A percentile compares a stretch with the other conserved stretches of the same genome.
Evolutionary conservation across 2,888 invertebrate genomes (phyloP).

Genomic region (Melolontha melolontha): DNA sequence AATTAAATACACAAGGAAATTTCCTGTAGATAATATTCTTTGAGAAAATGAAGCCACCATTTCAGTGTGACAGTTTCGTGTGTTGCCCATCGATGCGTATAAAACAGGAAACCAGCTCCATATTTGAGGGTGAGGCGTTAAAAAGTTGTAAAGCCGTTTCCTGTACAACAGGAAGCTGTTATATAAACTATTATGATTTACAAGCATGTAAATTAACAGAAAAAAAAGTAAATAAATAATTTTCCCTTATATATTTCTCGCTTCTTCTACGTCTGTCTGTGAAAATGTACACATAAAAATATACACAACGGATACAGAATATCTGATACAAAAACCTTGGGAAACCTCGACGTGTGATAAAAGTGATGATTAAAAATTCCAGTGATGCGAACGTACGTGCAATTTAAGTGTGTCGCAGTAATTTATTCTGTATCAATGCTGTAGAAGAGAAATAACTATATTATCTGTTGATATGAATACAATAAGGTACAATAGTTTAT

Average conservation of each 20-base stretch:
- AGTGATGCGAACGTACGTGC: conserved; percentile 9
- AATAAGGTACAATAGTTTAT: no score
- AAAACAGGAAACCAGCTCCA: conserved; percentile 33
- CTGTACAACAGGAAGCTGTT: conserved; percentile 32
- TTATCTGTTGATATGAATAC: no score
- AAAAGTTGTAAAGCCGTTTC: conserved; percentile 27
- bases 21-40: background rate
- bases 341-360: conserved; percentile 17
- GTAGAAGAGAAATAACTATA: no score
- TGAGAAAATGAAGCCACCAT: conserved; percentile 16
- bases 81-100: conserved; percentile 18
- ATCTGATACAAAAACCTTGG: conserved; percentile 9
- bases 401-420: background rate
- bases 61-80: conserved; percentile 12
- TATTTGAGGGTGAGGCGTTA: conserved; percentile 27
- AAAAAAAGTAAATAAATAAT: conserved; percentile 1
- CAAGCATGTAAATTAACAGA: conserved; percentile 15
- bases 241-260: background rate
- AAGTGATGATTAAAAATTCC: conserved; percentile 14
- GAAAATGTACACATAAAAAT: conserved; percentile 12
- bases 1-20: conserved; percentile 5
- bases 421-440: no score
- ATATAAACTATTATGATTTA: conserved; percentile 30
- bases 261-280: background rate
- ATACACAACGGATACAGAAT: conserved; percentile 6